These are phyloP conservation scores for Tragelaphus strepsiceros DNA, from an alignment of 2,113 vertebrate genomes.

Conservation along the genomic window DNA sequence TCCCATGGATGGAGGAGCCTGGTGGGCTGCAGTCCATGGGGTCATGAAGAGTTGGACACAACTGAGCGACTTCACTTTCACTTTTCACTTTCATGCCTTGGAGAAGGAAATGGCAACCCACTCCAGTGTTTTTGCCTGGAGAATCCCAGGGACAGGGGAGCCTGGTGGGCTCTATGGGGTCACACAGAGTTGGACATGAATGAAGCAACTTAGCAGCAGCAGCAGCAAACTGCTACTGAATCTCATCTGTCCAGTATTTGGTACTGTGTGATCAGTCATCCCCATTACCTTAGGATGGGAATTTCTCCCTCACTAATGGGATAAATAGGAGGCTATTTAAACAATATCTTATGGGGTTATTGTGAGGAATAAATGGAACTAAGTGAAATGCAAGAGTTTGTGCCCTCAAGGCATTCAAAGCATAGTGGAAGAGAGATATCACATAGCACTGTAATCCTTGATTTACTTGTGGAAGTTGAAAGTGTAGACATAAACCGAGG, in stretches of 20 bases:
- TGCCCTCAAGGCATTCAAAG: background rate
- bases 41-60: accelerated
- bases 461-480: background rate
- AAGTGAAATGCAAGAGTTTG: background rate
- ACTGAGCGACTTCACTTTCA: too few species aligned
- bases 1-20: background rate
- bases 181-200: too few species aligned
- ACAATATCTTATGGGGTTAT: background rate
- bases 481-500: background rate
- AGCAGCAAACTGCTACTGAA: background rate
- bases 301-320: background rate
- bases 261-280: background rate
- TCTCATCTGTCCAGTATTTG: background rate
- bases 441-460: background rate
- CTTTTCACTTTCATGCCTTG: too few species aligned
- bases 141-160: too few species aligned
- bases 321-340: background rate
- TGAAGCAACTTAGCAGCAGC: background rate
- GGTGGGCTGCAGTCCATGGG: too few species aligned
- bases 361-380: background rate
- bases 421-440: background rate
- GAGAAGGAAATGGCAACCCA: too few species aligned
- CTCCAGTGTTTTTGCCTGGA: too few species aligned
- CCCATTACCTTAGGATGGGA: background rate
- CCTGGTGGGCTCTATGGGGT: too few species aligned